Evolutionary conservation across 1,140 invertebrate genomes (phyloP), one percentile per base, ranked within the genome.

Genomic region (Drosophila setifemur): DNA sequence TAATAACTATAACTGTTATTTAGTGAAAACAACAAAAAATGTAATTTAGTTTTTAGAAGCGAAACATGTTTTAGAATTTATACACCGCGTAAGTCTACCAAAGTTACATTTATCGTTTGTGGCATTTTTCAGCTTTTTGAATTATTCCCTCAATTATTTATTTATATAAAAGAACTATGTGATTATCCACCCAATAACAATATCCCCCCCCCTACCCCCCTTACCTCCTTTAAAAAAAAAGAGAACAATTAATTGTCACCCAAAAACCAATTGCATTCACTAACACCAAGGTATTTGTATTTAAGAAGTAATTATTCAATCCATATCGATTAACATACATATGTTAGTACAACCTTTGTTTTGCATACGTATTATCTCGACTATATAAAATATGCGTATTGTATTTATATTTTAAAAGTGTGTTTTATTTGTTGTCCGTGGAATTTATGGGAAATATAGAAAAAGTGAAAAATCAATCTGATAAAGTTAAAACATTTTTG

Each of bases 61-160:
- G 42, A 52, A 61, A 50, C 16, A 68, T 25, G 67, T 72, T 67
- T 57, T 82, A 85, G 78, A 83, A 83, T 83, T 85, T 82, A 82
- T 83, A 85, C 70, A 73, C 60, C 74, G 81, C 64, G 71, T 86
- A 85, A 85, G 81, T 60, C 60, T 78, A 85, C 79, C 79, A 85
- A 85, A 85, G 79, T 86, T 85, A 85, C 79, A 85, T 67, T 71
- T 72, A 72, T 37, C 50, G 26, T 33, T 60, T 67, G 72, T 77
- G 47, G 61, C 73, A 73, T 73, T 77, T 76, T 64, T 53, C 63
- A 70, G 49, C 73, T 57, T 45, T 31, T 31, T 73, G 67, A 58
- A 72, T 57, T 71, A 29, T 29, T 37, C 47, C 52, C 28, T 19
- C 4, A n/a, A 74, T 74, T 85, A 82, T 79, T 74, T 83, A 83